Base-by-base conservation (phyloP, 1,140 invertebrate species). In the Trachymyrmex cornetzi region DNA sequence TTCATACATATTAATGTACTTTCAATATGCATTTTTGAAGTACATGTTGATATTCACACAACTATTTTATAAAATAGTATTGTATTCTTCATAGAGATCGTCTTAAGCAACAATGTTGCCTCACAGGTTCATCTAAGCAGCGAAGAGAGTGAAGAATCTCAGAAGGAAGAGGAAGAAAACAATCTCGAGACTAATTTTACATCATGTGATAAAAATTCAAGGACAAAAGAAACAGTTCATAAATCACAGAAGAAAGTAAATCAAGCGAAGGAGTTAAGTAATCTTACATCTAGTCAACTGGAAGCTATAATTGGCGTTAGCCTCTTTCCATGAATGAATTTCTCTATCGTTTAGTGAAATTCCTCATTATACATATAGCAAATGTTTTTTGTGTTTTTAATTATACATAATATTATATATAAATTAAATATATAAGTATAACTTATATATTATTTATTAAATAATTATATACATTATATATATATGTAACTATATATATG, bases 121-220 rank as follows among this genome's bases (percentile, higher is more conserved):
- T 88, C 74, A 34, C 88, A 94, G 93, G 91, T 94, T 82, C 90
- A 92, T 38, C 87, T 89, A 11, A 93, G 92, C 89, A 94, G 93
- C 48, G 94, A 94, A 86, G 94, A 94, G 38, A 90, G 91, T 16
- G 92, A 93, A 82, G 92, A 91, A 77, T 92, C 88, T 75, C 91
- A 91, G 48, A 91, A 84, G 69, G 93, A 93, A 59, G 92, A 93
- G 1, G 90, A 90, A 12, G 92, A 93, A 82, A 59, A 38, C 30
- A 79, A 77, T 69, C n/a, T 69, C 9, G 50, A 85, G 6, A 66
- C 53, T 85, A 59, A 24, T 57, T 86, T 72, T 81, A 61, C 57
- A 30, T 72, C 72, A 0, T 86, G 16, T 27, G 85, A 89, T 66
- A 53, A 81, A 71, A 87, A 11, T 86, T 88, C 75, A 27, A 87